Base-by-base conservation (phyloP, 2,888 invertebrate genomes). In the Ferdinandea cuprea region DNA sequence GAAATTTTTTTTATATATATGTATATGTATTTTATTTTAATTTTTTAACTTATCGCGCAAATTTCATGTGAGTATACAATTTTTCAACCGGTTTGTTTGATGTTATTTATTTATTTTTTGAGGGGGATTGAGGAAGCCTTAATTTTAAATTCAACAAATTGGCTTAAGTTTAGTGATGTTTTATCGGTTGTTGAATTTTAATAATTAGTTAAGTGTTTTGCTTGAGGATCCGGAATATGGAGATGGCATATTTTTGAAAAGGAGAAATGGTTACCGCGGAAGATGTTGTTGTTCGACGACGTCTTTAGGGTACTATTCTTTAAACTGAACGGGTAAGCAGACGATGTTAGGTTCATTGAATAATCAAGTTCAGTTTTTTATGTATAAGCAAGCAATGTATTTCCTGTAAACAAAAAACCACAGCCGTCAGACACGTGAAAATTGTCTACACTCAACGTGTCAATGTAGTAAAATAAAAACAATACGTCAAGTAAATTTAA, bases 151-250 rank as follows among this genome's bases (percentile, higher is more conserved):
- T n/a, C 21, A 66, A 79, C 63, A 66, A 58, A 46, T 32, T 71
- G 37, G 48, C 56, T 63, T 63, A 11, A 15, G 9, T 59, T 30
- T 11, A 61, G 73, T 68, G 73, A 80, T 80, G 74, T 74, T 76
- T 65, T 35, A 19, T 65, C 21, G 15, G 72, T 46, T 73, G 48
- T 13, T 52, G 59, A 25, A 25, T 2, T 25, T 25, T 3, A 25
- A 25, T 59, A 2, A 25, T 30, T 46, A 21, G 17, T 52, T 35
- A 21, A 44, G 46, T 5, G 37, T 56, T 76, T 25, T 37, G 46
- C 54, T 48, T 52, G 66, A 1, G 28, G 11, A 50, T 35, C 19
- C 48, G 56, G 32, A 56, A 46, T 8, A 5, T 9, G 25, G 21
- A 35, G n/a, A 52, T 48, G 13, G 40, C 7, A 13, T 40, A 13